phyloP scores from a whole-genome alignment of 2,797 vertebrate species.

The Argyrosomus regius region DNA sequence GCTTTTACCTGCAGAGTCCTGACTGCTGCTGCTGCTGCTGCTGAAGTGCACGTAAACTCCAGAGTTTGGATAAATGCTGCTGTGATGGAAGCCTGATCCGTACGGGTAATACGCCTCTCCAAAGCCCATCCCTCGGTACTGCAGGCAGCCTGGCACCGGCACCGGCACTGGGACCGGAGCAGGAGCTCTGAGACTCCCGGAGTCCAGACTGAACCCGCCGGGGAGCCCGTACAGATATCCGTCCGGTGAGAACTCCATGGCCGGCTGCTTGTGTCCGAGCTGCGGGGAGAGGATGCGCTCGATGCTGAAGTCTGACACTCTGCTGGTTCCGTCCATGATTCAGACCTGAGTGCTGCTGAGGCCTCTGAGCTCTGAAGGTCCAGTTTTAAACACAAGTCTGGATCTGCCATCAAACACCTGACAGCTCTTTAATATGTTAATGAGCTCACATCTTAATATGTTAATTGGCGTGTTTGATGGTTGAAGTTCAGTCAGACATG shows the following conservation, averaged over 20 bases:
- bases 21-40: slow-evolving; percentile 9
- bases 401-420: slow-evolving; percentile 11
- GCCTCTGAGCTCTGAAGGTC: slow-evolving; percentile 13
- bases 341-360: neutral
- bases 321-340: slow-evolving; percentile 65
- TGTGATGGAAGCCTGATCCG: slow-evolving; percentile 30
- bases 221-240: neutral
- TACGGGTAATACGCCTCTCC: slow-evolving; percentile 47
- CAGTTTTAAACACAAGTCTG: slow-evolving; percentile 21
- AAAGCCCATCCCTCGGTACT: slow-evolving; percentile 32
- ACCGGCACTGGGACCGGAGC: neutral
- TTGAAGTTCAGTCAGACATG: slow-evolving; percentile 24
- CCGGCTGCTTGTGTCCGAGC: slow-evolving; percentile 41
- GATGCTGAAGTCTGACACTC: slow-evolving; percentile 82
- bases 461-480: slow-evolving; percentile 41
- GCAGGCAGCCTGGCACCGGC: slow-evolving; percentile 25
- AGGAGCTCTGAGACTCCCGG: neutral
- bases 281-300: slow-evolving; percentile 78
- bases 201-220: neutral
- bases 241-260: neutral
- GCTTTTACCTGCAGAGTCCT: slow-evolving; percentile 54
- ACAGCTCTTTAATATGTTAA: slow-evolving; percentile 40
- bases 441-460: slow-evolving; percentile 29
- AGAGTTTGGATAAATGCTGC: slow-evolving; percentile 16
- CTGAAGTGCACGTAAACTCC: slow-evolving; percentile 27